Conservation (phyloP, 2,113 vertebrate species). For the Morone saxatilis region DNA sequence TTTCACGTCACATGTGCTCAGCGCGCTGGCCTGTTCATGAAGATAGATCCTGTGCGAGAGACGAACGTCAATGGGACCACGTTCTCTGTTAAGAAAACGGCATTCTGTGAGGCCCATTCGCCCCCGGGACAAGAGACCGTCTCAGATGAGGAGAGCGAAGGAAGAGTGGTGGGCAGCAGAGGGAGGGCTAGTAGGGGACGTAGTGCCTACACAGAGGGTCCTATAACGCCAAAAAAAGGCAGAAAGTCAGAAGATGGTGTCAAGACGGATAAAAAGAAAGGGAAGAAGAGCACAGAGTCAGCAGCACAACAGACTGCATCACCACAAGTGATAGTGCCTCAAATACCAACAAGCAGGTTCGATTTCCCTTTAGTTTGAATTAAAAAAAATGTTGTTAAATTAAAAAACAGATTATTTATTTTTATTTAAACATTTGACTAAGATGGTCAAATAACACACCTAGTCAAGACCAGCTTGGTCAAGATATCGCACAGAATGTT, state of each 20-base stretch:
- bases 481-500: background rate
- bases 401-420: background rate
- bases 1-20: slow-evolving; percentile 98
- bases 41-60: slow-evolving; percentile 97
- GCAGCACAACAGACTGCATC: slow-evolving; percentile 65
- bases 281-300: slow-evolving; percentile 86
- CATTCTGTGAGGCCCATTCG: slow-evolving; percentile 93
- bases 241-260: slow-evolving; percentile 83
- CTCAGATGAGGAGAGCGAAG: slow-evolving; percentile 80
- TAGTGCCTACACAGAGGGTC: slow-evolving; percentile 82
- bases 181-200: slow-evolving; percentile 81
- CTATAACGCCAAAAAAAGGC: slow-evolving; percentile 75
- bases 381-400: background rate
- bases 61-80: slow-evolving; percentile 93
- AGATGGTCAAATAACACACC: background rate
- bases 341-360: slow-evolving; percentile 94
- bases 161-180: slow-evolving; percentile 82
- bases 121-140: slow-evolving; percentile 83
- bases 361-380: slow-evolving; percentile 24
- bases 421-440: background rate
- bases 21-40: slow-evolving; percentile 97
- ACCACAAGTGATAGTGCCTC: slow-evolving; percentile 87
- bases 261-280: slow-evolving; percentile 89
- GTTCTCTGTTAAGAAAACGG: slow-evolving; percentile 96
- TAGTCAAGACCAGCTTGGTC: background rate